Percentiles rank a stretch among this genome's conserved stretches.
phyloP scores from a whole-genome alignment of 2,113 vertebrate species.

The Lophotis ruficrista region DNA sequence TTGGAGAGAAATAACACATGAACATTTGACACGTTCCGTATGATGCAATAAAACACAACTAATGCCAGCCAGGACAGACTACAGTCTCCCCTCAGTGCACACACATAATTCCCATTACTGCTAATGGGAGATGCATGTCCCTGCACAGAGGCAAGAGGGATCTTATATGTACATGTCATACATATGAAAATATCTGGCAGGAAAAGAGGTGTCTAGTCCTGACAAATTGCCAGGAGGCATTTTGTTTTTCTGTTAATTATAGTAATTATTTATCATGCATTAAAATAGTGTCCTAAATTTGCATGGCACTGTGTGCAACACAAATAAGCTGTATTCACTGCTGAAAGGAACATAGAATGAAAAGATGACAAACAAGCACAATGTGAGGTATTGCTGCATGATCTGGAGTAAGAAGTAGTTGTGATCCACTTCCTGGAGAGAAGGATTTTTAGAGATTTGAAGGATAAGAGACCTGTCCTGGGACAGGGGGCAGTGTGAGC shows the following conservation, averaged over 20 bases:
- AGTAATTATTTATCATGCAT: slow-evolving; percentile 64
- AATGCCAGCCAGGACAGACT: slow-evolving; percentile 14
- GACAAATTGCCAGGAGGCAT: slow-evolving; percentile 55
- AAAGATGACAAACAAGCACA: neutral
- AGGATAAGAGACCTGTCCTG: neutral
- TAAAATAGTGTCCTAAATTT: slow-evolving; percentile 57
- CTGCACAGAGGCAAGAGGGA: slow-evolving; percentile 15
- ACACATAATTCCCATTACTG: slow-evolving; percentile 63
- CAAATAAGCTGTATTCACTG: slow-evolving; percentile 8
- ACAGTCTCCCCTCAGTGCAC: slow-evolving; percentile 59
- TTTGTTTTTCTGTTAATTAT: slow-evolving; percentile 52
- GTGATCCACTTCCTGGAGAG: neutral
- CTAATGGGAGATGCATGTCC: slow-evolving; percentile 60
- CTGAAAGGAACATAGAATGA: neutral
- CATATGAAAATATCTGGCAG: slow-evolving; percentile 65
- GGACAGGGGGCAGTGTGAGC: slow-evolving; percentile 51
- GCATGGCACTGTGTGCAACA: slow-evolving; percentile 23
- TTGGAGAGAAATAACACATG: slow-evolving; percentile 32
- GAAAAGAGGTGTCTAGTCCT: slow-evolving; percentile 48
- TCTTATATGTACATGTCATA: slow-evolving; percentile 57
- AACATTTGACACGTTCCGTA: slow-evolving; percentile 30
- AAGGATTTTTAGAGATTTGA: neutral
- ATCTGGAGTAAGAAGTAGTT: neutral
- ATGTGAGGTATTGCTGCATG: neutral
- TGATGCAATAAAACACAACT: slow-evolving; percentile 51